These are phyloP conservation scores for Miniopterus natalensis DNA, from an alignment of 2,113 vertebrate species.

Conservation along the genomic window DNA sequence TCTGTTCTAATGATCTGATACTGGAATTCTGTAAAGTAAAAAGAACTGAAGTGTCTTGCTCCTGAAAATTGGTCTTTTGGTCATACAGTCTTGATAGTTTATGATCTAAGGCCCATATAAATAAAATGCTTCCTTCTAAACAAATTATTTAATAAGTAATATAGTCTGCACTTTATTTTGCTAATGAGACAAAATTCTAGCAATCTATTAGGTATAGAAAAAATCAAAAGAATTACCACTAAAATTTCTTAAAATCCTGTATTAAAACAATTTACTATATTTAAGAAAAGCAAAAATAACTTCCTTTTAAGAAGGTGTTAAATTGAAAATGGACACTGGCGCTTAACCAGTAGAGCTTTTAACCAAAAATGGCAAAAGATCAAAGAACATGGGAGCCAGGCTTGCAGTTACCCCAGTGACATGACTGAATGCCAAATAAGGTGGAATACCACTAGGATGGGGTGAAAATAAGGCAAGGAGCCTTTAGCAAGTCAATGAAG, in stretches of 20 bases:
- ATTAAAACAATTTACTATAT: not conserved
- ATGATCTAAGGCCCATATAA: not conserved
- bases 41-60: not conserved
- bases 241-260: slow-evolving; percentile 13
- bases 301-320: slow-evolving; percentile 56
- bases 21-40: not conserved
- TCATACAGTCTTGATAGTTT: not conserved
- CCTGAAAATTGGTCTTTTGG: slow-evolving; percentile 5
- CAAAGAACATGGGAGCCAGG: slow-evolving; percentile 56
- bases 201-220: not conserved
- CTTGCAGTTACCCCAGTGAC: slow-evolving; percentile 47
- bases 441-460: slow-evolving; percentile 22
- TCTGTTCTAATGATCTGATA: slow-evolving; percentile 17
- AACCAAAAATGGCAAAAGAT: slow-evolving; percentile 67
- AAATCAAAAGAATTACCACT: slow-evolving; percentile 7
- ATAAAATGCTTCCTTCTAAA: not conserved
- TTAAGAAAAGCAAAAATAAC: slow-evolving; percentile 58
- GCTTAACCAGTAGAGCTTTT: not conserved
- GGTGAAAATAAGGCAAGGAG: slow-evolving; percentile 55
- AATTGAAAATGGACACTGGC: slow-evolving; percentile 58
- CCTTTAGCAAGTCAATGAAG: not conserved
- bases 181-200: slow-evolving; percentile 24
- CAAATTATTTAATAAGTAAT: not conserved
- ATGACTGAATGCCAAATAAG: slow-evolving; percentile 38
- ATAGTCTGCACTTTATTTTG: not conserved